Base-by-base conservation (phyloP, 2,113 vertebrate genomes). In the Triplophysa rosa region DNA sequence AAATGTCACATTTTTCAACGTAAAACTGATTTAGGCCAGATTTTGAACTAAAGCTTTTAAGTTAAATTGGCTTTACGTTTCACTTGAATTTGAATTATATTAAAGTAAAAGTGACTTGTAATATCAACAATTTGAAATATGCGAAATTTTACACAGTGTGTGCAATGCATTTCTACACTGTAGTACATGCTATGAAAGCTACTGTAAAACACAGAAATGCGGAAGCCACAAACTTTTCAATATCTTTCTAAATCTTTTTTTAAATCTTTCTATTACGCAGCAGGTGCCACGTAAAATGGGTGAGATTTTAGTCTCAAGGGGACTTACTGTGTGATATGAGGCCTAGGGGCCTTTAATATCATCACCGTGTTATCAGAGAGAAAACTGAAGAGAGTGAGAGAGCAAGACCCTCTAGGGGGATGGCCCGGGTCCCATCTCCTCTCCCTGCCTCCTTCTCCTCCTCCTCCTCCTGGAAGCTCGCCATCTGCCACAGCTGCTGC, bases 401-500 rank as follows among this genome's bases (percentile, higher is more conserved):
- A 61, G 45, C 7, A 58, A 61, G 40, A 73, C 24, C 71, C 73
- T 83, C 37, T 23, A 59, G 72, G 67, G 63, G 63, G 80, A 45
- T 70, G 80, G 68, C 82, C 78, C 33, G 11, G 92, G 93, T 90
- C 85, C 40, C 74, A 79, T 91, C 92, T 92, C 88, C 86, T 64
- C 89, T 87, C 89, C 86, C 87, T 12, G 62, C 59, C n/a, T 77
- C 80, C 71, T 33, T 33, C 26, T 74, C 58, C 83, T 64, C 68
- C 89, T 65, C 56, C 89, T 83, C 88, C 90, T 88, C 29, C 90
- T 93, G 92, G 92, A 94, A 86, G 90, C 37, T 10, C 65, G 91
- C 94, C 94, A 95, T 94, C 93, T 94, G 93, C 89, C 92, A 89
- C 92, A 91, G 91, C 92, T 94, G 92, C 91, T 88, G 88, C 89